Conservation (phyloP, 2,797 vertebrate genomes). For the Coranthus polyacanthus region DNA sequence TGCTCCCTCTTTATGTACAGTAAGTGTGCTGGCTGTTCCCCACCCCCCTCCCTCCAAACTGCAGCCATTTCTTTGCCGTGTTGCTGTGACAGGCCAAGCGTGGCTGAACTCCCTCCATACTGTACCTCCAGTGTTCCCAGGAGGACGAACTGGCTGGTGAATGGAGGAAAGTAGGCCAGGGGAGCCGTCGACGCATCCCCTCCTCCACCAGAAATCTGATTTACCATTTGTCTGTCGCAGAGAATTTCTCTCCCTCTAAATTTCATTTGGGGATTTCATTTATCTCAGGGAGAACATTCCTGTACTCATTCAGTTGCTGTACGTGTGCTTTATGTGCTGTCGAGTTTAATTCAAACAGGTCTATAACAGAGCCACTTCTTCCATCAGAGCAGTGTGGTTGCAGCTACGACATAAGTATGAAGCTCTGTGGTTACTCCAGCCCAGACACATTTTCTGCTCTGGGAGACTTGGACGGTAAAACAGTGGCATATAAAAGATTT, state of each 20-base stretch:
- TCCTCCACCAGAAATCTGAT: slow-evolving; percentile 55
- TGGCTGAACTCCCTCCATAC: slow-evolving; percentile 72
- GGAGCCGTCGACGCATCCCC: slow-evolving; percentile 48
- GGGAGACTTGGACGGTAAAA: slow-evolving; percentile 48
- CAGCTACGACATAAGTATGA: slow-evolving; percentile 43
- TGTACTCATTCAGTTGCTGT: slow-evolving; percentile 16
- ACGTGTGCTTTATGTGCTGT: slow-evolving; percentile 26
- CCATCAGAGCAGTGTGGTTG: slow-evolving; percentile 52
- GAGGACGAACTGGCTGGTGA: slow-evolving; percentile 62
- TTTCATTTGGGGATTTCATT: slow-evolving; percentile 50
- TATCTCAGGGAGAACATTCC: slow-evolving; percentile 30
- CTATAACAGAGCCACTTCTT: slow-evolving; percentile 17
- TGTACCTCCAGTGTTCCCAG: slow-evolving; percentile 70
- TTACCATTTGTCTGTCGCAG: slow-evolving; percentile 70
- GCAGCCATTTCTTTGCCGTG: slow-evolving; percentile 62
- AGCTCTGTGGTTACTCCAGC: slow-evolving; percentile 56
- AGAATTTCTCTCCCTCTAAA: slow-evolving; percentile 45
- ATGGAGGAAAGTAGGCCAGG: slow-evolving; percentile 80
- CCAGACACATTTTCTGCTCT: slow-evolving; percentile 65
- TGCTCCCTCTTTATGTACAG: slow-evolving; percentile 26
- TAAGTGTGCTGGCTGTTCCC: slow-evolving; percentile 48
- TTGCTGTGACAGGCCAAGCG: slow-evolving; percentile 76
- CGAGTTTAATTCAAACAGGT: slow-evolving; percentile 42
- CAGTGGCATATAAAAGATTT: slow-evolving; percentile 50
- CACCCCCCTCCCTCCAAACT: slow-evolving; percentile 24